These are phyloP conservation scores for Cephus pygmeus DNA, from an alignment of 2,888 invertebrate species.

Conservation along the genomic window DNA sequence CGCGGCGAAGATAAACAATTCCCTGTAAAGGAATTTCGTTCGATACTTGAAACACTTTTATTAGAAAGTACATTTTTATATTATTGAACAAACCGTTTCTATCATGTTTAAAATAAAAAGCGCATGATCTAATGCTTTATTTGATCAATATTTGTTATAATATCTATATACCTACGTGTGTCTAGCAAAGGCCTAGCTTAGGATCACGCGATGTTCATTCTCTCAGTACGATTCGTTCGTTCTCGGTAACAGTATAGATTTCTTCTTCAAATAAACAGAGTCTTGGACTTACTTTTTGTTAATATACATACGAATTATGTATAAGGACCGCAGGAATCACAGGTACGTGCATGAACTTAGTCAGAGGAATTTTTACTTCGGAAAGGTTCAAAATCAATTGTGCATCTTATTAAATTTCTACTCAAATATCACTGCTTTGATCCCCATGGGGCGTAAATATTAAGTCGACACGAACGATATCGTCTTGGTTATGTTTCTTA, in stretches of 20 bases:
- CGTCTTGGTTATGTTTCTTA: neutral
- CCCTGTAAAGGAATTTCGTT: neutral
- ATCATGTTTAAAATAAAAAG: conserved; percentile 13
- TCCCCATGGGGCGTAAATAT: neutral
- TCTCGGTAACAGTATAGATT: neutral
- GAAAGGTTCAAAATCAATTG: neutral
- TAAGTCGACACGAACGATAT: neutral
- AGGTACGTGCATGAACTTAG: neutral
- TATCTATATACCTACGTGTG: conserved; percentile 9
- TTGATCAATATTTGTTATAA: conserved; percentile 37
- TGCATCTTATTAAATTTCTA: neutral
- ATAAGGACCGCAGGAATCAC: neutral
- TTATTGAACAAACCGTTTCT: neutral
- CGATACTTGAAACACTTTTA: neutral
- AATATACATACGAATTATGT: neutral
- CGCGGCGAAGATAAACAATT: neutral
- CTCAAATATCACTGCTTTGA: neutral
- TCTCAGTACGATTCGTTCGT: neutral
- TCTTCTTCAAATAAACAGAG: neutral
- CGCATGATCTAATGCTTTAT: conserved; percentile 39
- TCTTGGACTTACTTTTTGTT: neutral
- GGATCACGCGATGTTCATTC: conserved; percentile 34
- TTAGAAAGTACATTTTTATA: neutral
- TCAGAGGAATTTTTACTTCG: neutral
- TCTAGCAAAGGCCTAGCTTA: conserved; percentile 8